A percentile compares a stretch with the other conserved stretches of the same genome.
phyloP scores from a whole-genome alignment of 2,888 invertebrate genomes.

The Parnassius apollo region DNA sequence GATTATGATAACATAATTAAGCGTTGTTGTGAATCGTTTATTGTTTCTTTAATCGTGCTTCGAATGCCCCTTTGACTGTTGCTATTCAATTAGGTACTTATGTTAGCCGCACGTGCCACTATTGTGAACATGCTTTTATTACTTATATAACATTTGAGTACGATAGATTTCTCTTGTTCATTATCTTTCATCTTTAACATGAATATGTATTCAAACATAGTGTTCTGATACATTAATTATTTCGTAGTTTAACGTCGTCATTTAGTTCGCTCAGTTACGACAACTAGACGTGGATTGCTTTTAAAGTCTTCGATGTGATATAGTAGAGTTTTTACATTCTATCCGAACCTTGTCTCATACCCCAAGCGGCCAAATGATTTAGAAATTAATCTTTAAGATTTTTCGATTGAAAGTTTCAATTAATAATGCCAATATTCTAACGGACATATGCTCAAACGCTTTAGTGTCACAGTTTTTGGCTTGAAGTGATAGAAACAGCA shows the following conservation, averaged over 20 bases:
- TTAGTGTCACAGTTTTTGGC: too few relatives aligned
- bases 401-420: too few relatives aligned
- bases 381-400: too few relatives aligned
- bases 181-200: background rate
- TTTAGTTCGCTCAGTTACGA: too few relatives aligned
- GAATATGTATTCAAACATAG: background rate
- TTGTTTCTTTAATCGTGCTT: constrained; percentile 49
- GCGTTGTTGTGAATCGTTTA: constrained; percentile 48
- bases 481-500: too few relatives aligned
- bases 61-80: constrained; percentile 47
- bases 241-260: background rate
- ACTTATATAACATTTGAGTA: constrained; percentile 15
- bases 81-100: constrained; percentile 32
- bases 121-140: constrained; percentile 12
- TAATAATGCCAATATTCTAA: too few relatives aligned
- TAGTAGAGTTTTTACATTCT: too few relatives aligned
- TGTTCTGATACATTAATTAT: background rate
- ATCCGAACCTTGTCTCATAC: too few relatives aligned
- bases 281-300: too few relatives aligned
- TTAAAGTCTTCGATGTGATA: too few relatives aligned
- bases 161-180: constrained; percentile 21
- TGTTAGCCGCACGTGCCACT: constrained; percentile 17
- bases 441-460: too few relatives aligned
- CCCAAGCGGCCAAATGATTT: too few relatives aligned
- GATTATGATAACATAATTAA: constrained; percentile 43